phyloP scores from a whole-genome alignment of 2,797 vertebrate species.

The Eupleurogrammus muticus region DNA sequence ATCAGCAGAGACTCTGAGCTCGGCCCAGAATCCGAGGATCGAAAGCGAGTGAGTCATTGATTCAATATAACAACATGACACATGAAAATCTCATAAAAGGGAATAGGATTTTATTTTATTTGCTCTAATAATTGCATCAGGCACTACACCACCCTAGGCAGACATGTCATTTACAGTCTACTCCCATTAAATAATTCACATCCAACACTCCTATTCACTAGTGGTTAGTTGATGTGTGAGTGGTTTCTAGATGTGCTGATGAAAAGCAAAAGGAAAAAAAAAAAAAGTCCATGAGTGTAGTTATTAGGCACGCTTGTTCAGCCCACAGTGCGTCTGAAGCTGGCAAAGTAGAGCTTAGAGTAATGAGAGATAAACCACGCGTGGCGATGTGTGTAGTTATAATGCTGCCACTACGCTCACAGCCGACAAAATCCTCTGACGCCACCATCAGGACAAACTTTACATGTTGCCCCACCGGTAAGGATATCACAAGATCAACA shows the following conservation, averaged over 20 bases:
- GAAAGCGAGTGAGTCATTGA: not conserved
- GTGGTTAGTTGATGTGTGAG: slow-evolving; percentile 76
- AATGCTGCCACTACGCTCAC: not conserved
- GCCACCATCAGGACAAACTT: slow-evolving; percentile 35
- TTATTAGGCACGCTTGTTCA: slow-evolving; percentile 30
- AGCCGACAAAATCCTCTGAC: slow-evolving; percentile 34
- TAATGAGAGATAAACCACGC: slow-evolving; percentile 14
- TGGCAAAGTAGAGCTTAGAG: slow-evolving; percentile 15
- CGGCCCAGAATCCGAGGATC: not conserved
- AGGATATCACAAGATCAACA: slow-evolving; percentile 22
- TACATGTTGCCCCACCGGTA: slow-evolving; percentile 24
- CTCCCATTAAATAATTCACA: slow-evolving; percentile 70
- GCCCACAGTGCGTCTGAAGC: slow-evolving; percentile 17
- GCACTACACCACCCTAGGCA: slow-evolving; percentile 61
- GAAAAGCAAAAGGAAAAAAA: slow-evolving; percentile 34
- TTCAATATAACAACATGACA: slow-evolving; percentile 51
- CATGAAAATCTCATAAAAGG: slow-evolving; percentile 42
- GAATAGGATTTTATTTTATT: slow-evolving; percentile 68
- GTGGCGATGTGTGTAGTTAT: not conserved
- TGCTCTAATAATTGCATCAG: slow-evolving; percentile 57
- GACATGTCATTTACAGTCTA: slow-evolving; percentile 63
- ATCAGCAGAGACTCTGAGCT: not conserved
- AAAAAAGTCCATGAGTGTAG: slow-evolving; percentile 24
- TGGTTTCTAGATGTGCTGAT: slow-evolving; percentile 66
- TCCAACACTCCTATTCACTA: slow-evolving; percentile 68